Evolutionary conservation across 2,113 vertebrate genomes (phyloP).

Genomic region (Chelonoidis abingdonii): DNA sequence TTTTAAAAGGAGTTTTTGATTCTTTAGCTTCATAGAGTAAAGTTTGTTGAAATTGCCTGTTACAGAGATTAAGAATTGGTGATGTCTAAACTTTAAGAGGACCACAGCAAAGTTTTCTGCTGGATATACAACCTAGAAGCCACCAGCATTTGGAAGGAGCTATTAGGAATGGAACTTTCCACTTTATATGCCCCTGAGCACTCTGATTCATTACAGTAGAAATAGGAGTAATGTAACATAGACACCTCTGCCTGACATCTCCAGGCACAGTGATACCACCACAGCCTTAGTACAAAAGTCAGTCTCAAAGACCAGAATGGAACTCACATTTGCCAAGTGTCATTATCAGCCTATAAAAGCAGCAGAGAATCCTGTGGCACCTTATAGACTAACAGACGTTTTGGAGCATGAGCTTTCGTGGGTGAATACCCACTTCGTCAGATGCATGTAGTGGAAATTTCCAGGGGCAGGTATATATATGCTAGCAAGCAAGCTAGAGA

Average conservation of each 20-base stretch:
- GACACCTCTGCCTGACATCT: neutral
- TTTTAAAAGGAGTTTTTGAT: slow-evolving; percentile 24
- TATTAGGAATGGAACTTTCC: neutral
- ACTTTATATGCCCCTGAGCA: fast-evolving
- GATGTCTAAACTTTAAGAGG: neutral
- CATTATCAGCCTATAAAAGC: neutral
- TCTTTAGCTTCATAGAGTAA: neutral
- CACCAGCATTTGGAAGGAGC: neutral
- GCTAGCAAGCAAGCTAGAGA: too few species aligned
- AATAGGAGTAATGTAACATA: neutral
- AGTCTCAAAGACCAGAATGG: neutral
- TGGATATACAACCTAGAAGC: neutral
- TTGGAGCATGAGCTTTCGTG: too few species aligned
- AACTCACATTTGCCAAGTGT: neutral
- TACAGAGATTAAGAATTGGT: neutral
- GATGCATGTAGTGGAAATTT: too few species aligned
- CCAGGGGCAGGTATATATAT: too few species aligned
- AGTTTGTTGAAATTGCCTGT: neutral
- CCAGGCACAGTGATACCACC: neutral
- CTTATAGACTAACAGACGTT: too few species aligned
- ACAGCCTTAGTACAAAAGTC: neutral
- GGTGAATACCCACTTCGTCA: too few species aligned
- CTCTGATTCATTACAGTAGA: neutral
- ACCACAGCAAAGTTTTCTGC: neutral
- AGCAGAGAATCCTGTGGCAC: too few species aligned